Conservation (phyloP, 1,140 invertebrate genomes). For the Drosophila busckii region DNA sequence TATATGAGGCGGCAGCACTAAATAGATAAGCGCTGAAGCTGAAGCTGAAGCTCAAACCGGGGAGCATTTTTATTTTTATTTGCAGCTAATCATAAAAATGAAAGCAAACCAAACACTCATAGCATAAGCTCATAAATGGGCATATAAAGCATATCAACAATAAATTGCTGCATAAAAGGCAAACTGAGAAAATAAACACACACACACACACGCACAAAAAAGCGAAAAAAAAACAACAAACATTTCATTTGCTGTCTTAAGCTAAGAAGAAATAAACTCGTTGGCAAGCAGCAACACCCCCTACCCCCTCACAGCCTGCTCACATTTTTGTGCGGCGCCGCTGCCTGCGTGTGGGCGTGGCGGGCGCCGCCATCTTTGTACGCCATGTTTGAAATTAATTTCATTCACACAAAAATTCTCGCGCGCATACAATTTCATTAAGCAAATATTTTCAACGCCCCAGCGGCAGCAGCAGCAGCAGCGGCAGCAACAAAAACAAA, state of each 20-base stretch:
- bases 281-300: slow-evolving; percentile 28
- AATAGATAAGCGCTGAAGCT: no score
- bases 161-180: slow-evolving; percentile 39
- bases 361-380: slow-evolving; percentile 4
- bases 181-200: slow-evolving; percentile 20
- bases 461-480: slow-evolving; percentile 29
- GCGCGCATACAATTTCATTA: slow-evolving; percentile 75
- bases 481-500: no score
- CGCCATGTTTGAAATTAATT: slow-evolving; percentile 69
- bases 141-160: slow-evolving; percentile 41
- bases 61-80: slow-evolving; percentile 32
- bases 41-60: neutral
- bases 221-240: neutral
- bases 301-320: neutral
- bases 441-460: slow-evolving; percentile 71
- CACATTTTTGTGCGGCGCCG: no score
- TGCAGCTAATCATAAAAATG: slow-evolving; percentile 56
- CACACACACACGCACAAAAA: slow-evolving; percentile 11
- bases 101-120: slow-evolving; percentile 44
- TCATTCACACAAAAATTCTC: slow-evolving; percentile 73
- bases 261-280: slow-evolving; percentile 57
- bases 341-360: slow-evolving; percentile 1
- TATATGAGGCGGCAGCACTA: no score
- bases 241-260: slow-evolving; percentile 67
- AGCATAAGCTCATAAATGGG: slow-evolving; percentile 43